Conservation (phyloP, 2,888 invertebrate species). For the Spatulosminthurus flaviceps region DNA sequence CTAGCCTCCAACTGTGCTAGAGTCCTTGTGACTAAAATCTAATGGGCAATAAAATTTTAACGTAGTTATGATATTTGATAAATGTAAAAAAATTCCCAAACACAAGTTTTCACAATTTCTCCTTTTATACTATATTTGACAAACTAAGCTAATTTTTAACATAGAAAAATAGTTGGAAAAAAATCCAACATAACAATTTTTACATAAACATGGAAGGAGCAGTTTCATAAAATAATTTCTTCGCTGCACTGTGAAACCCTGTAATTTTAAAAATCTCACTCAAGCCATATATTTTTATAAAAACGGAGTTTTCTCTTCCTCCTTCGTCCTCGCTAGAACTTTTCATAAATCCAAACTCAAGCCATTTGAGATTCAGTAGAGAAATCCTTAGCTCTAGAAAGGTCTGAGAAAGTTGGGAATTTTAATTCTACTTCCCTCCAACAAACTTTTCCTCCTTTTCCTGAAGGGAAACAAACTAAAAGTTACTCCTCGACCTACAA, state of each 20-base stretch:
- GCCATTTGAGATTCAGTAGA: conserved; percentile 49
- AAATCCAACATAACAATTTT: too few species aligned
- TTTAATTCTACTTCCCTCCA: conserved; percentile 46
- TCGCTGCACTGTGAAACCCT: too few species aligned
- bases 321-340: neutral
- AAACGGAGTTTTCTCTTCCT: neutral
- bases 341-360: neutral
- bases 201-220: too few species aligned
- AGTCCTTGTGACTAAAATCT: neutral
- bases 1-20: too few species aligned
- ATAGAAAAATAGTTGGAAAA: too few species aligned
- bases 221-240: too few species aligned
- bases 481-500: conserved; percentile 26
- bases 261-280: too few species aligned
- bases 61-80: conserved; percentile 3
- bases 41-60: neutral
- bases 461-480: neutral
- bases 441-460: conserved; percentile 30
- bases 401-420: conserved; percentile 49
- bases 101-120: too few species aligned
- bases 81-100: neutral
- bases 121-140: too few species aligned
- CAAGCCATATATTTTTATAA: too few species aligned
- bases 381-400: conserved; percentile 42
- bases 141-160: too few species aligned